Conservation (phyloP, 2,888 invertebrate genomes). For the Drosophila birchii region DNA sequence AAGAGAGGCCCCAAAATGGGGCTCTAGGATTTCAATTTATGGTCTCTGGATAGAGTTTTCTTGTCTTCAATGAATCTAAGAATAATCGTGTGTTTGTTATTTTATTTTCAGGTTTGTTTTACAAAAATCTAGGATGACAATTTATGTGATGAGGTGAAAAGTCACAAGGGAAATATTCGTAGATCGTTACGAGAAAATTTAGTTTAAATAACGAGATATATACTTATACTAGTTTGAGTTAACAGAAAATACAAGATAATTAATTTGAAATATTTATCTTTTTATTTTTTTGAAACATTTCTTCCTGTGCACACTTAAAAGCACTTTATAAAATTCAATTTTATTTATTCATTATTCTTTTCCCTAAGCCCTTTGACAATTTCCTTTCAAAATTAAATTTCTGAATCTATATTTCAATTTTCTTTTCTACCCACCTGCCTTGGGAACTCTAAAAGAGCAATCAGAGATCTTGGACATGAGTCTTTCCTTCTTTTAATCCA, state of each 20-base stretch:
- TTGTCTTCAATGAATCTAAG: conserved; percentile 3
- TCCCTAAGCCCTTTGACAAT: conserved; percentile 9
- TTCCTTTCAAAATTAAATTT: conserved; percentile 21
- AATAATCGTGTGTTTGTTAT: neutral
- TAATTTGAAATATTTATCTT: too few relatives aligned
- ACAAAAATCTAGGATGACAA: neutral
- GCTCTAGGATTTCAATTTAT: conserved; percentile 34
- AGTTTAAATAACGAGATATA: too few relatives aligned
- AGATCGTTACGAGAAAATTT: neutral
- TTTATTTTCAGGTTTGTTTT: conserved; percentile 1
- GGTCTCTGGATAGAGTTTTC: neutral
- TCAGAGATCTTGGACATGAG: conserved; percentile 33
- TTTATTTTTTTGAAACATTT: neutral
- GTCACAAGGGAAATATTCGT: neutral
- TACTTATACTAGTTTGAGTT: too few relatives aligned
- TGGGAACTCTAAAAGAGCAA: conserved; percentile 28
- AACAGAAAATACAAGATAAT: too few relatives aligned
- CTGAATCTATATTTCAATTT: conserved; percentile 24
- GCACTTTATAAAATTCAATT: neutral
- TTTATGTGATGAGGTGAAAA: conserved; percentile 2
- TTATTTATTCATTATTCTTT: conserved; percentile 1
- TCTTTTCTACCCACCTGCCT: neutral
- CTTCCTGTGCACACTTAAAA: neutral
- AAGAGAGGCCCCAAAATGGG: neutral
- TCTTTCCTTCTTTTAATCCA: conserved; percentile 30